Evolutionary conservation across 1,140 invertebrate genomes (phyloP).

Genomic region (Sarcophaga bullata): DNA sequence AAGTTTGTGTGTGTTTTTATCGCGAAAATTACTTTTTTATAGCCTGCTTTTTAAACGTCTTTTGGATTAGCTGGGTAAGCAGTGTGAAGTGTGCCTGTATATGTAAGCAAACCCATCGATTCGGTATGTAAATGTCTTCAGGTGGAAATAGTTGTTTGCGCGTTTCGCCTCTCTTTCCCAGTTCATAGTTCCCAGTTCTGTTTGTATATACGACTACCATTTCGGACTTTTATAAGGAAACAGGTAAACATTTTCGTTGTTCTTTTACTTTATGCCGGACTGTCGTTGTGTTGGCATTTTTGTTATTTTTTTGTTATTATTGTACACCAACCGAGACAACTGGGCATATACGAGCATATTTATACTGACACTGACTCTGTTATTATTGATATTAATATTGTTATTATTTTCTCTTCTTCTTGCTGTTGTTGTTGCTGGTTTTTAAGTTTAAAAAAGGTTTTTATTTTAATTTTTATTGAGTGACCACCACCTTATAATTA

Average conservation of each 20-base stretch:
- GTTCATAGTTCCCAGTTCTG: too few species aligned
- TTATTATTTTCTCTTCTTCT: too few species aligned
- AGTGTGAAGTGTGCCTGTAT: too few species aligned
- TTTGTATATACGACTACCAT: neutral
- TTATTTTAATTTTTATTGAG: neutral
- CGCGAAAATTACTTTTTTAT: too few species aligned
- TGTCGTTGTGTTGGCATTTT: neutral
- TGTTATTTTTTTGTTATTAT: neutral
- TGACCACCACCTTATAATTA: slow-evolving; percentile 26
- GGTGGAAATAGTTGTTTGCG: neutral
- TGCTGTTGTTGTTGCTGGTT: too few species aligned
- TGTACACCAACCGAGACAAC: neutral
- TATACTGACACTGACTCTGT: too few species aligned
- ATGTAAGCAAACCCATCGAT: neutral
- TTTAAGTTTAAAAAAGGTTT: too few species aligned
- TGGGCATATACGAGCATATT: neutral
- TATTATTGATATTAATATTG: too few species aligned
- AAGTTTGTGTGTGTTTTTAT: neutral
- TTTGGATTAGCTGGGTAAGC: too few species aligned
- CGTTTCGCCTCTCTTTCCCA: neutral
- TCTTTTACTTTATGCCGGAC: neutral
- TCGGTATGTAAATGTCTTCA: slow-evolving; percentile 4
- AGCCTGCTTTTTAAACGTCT: too few species aligned
- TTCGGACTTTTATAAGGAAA: neutral
- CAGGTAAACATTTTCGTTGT: neutral